Conservation (phyloP, 2,888 invertebrate species). For the Argyresthia albistria region DNA sequence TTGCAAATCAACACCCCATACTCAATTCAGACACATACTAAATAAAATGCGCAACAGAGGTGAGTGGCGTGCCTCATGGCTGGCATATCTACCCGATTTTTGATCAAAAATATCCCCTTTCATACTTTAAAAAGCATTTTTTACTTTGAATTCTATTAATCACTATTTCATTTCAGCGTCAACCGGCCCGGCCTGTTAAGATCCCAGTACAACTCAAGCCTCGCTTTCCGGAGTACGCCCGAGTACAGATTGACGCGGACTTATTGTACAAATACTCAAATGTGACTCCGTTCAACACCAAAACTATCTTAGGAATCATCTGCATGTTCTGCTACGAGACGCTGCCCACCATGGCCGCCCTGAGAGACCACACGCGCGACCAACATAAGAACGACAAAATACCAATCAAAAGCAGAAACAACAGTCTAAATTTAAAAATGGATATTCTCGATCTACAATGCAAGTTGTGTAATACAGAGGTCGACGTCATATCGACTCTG, state of each 20-base stretch:
- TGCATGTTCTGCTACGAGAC: conserved; percentile 60
- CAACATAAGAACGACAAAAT: conserved; percentile 15
- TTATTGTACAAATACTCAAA: conserved; percentile 27
- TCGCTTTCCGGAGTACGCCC: not conserved
- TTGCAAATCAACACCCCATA: no score
- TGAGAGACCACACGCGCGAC: conserved; percentile 40
- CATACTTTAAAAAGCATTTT: no score
- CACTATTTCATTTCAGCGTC: no score
- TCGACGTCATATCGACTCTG: not conserved
- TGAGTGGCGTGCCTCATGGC: no score
- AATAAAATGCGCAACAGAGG: no score
- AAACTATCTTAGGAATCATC: conserved; percentile 55
- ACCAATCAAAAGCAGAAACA: conserved; percentile 43
- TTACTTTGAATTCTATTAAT: no score
- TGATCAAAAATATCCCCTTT: no score
- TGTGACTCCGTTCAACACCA: conserved; percentile 55
- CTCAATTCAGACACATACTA: no score
- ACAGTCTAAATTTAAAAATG: conserved; percentile 44
- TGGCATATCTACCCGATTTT: no score
- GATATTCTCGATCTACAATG: conserved; percentile 5
- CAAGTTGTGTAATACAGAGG: not conserved
- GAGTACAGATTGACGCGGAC: no score
- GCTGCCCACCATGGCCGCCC: conserved; percentile 36
- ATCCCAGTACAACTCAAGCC: no score
- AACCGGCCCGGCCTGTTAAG: no score